These are phyloP conservation scores for Odontomachus brunneus DNA, from an alignment of 1,140 invertebrate species.

Conservation along the genomic window DNA sequence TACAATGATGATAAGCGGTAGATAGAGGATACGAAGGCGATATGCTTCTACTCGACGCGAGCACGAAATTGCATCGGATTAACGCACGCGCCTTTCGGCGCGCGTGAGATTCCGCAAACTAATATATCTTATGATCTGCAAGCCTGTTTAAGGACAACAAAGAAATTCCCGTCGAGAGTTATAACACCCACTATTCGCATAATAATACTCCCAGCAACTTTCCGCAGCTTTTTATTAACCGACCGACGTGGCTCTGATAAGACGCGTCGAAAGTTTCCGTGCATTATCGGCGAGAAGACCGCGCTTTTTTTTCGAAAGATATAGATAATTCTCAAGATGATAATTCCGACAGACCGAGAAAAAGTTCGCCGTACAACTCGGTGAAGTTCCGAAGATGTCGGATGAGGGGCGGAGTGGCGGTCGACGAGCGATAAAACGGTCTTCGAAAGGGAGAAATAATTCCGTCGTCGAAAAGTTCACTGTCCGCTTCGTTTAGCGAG, in stretches of 20 bases:
- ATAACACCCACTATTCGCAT: too few relatives aligned
- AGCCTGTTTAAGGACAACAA: too few relatives aligned
- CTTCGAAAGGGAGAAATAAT: conserved; percentile 49
- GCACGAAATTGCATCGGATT: neutral
- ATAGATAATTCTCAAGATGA: conserved; percentile 20
- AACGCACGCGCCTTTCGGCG: neutral
- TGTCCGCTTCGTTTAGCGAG: conserved; percentile 43
- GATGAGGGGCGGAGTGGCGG: neutral
- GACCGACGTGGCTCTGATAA: neutral
- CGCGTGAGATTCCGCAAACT: neutral
- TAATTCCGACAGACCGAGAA: conserved; percentile 31
- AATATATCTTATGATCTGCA: too few relatives aligned
- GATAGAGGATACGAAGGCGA: neutral
- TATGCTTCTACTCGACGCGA: too few relatives aligned
- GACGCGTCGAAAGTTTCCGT: neutral
- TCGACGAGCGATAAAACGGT: conserved; percentile 34
- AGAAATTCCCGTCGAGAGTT: too few relatives aligned
- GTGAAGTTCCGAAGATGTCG: conserved; percentile 41
- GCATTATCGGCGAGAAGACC: neutral
- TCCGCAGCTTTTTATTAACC: conserved; percentile 1
- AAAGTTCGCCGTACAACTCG: conserved; percentile 37
- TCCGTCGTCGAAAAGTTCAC: conserved; percentile 44
- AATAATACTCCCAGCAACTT: neutral
- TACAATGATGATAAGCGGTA: neutral
- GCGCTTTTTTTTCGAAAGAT: neutral